Evolutionary conservation across 2,888 invertebrate genomes (phyloP), one percentile per base, ranked within the genome.

Genomic region (Leptogaster cylindrica): DNA sequence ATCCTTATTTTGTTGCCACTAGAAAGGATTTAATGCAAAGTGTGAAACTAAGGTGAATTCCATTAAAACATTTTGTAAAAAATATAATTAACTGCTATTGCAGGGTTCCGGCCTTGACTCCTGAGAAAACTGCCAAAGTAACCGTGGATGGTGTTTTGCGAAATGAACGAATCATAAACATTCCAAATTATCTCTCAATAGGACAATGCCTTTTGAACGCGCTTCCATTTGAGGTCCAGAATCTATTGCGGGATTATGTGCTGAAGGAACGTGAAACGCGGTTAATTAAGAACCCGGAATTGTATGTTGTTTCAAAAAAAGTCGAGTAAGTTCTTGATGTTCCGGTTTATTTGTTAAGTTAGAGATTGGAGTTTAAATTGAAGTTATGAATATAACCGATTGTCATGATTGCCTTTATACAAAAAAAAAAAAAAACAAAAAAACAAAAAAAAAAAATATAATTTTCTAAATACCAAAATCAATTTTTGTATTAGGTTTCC

Each of bases 1-100:
- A 81, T 74, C 81, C 83, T 10, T 82, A 81, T 71, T 78, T 83
- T 72, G 79, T 83, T 75, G 74, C 75, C 65, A 81, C 81, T 16
- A 77, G 74, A 48, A 78, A 79, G 39, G 79, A 79, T 20, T 76
- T 79, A 70, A 74, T 79, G 68, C 78, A 79, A 39, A 71, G 77
- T 66, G 73, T 80, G 2, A 70, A 71, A 14, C 55, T 72, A 39
- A 72, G 70, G 72, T 72, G 8, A 65, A 16, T 1, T 28, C 20
- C 5, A n/a, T 33, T 14, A 31, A 33, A 2, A 25, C 33, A 31
- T 31, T 36, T 39, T 58, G 7, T 36, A 12, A 46, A 3, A 46
- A 4, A 6, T 10, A n/a, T 20, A 18, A 8, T 7, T n/a, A 4
- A 50, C n/a, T 10, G 8, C 10, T n/a, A 16, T 67, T 46, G 1